These are phyloP conservation scores for Acinonyx jubatus DNA, from an alignment of 2,113 vertebrate species.

Conservation along the genomic window DNA sequence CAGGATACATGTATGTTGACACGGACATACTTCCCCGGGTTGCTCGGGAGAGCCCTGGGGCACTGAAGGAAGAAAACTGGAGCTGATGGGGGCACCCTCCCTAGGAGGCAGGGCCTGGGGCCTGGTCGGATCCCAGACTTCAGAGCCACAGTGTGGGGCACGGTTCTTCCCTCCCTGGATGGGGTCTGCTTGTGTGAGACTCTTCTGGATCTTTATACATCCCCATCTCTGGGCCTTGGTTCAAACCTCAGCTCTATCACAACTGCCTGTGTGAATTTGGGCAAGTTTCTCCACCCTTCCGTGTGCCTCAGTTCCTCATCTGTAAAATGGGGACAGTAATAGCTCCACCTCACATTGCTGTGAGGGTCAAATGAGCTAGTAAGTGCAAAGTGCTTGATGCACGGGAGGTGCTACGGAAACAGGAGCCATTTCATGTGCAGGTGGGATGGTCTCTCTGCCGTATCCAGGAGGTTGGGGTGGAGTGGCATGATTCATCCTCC, in stretches of 20 bases:
- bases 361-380: background rate
- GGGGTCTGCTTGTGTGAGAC: background rate
- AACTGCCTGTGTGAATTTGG: background rate
- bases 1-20: background rate
- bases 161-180: background rate
- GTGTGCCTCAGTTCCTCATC: background rate
- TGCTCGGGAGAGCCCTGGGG: background rate
- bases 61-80: background rate
- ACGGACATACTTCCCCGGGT: fast-evolving
- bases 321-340: background rate
- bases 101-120: background rate
- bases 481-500: background rate
- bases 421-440: background rate
- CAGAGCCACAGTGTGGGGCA: background rate
- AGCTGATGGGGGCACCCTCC: background rate
- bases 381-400: background rate
- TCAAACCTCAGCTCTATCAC: background rate
- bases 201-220: background rate
- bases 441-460: background rate
- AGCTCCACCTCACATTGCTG: background rate
- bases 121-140: background rate
- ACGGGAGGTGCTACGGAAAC: fast-evolving
- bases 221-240: background rate
- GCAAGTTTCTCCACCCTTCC: background rate
- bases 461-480: background rate